phyloP scores from a whole-genome alignment of 1,140 invertebrate genomes.

The Hydropsyche tenuis region DNA sequence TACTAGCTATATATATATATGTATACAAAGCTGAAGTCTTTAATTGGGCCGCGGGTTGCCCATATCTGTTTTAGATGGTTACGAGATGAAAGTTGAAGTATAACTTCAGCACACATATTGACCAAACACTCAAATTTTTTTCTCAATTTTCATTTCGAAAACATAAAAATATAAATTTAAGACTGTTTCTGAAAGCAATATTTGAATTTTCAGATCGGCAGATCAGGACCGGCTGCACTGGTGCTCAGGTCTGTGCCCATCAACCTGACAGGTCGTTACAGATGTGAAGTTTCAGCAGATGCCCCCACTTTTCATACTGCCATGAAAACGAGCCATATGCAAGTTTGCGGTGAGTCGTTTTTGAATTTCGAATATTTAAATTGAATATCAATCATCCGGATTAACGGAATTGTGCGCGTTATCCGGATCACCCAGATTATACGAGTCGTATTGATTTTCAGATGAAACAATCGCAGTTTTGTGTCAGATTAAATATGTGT shows the following conservation, averaged over 20 bases:
- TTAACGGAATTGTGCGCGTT: too few relatives aligned
- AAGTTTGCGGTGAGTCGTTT: slow-evolving; percentile 76
- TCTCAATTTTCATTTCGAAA: neutral
- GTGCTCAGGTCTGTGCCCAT: slow-evolving; percentile 76
- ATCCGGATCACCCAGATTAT: too few relatives aligned
- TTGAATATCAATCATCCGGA: too few relatives aligned
- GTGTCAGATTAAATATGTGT: too few relatives aligned
- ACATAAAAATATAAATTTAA: neutral
- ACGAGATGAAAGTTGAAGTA: too few relatives aligned
- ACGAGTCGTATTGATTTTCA: too few relatives aligned
- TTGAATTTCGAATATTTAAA: neutral
- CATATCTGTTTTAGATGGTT: too few relatives aligned
- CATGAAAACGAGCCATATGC: slow-evolving; percentile 80
- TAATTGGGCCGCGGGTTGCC: too few relatives aligned
- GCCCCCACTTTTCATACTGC: slow-evolving; percentile 86
- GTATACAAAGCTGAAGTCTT: too few relatives aligned
- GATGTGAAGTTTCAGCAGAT: slow-evolving; percentile 88
- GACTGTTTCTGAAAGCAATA: slow-evolving; percentile 29
- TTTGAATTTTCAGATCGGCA: slow-evolving; percentile 68
- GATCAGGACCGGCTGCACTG: slow-evolving; percentile 77
- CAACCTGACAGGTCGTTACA: slow-evolving; percentile 77
- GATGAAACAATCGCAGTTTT: too few relatives aligned
- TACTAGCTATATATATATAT: too few relatives aligned
- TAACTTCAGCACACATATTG: too few relatives aligned
- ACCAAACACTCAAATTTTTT: neutral